A percentile compares a stretch with the other conserved stretches of the same genome.
These are phyloP conservation scores for Trogon melanurus DNA, from an alignment of 2,113 vertebrate species.

Conservation along the genomic window DNA sequence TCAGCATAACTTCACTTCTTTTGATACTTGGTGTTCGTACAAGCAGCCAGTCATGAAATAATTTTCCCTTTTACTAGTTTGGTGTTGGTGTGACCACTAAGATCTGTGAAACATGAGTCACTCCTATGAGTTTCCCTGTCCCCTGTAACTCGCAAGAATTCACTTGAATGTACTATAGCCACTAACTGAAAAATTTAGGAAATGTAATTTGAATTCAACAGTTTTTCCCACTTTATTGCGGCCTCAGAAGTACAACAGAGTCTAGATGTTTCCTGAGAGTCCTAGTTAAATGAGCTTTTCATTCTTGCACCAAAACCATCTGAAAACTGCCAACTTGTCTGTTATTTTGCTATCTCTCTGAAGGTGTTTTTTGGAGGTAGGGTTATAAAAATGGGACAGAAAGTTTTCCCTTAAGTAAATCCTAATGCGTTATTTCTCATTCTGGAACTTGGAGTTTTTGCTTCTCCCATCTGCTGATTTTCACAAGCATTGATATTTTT, in stretches of 20 bases:
- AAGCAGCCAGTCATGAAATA: not conserved
- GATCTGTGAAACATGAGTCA: not conserved
- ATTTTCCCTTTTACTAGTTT: not conserved
- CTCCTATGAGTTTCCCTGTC: not conserved
- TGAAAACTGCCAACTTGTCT: not conserved
- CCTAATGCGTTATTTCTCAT: not conserved
- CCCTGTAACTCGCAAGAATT: not conserved
- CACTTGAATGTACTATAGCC: not conserved
- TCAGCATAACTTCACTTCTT: not conserved
- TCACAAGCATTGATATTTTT: constrained; percentile 57
- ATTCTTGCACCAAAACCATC: not conserved
- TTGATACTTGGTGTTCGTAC: not conserved
- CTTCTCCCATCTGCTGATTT: constrained; percentile 57
- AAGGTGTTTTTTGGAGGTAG: not conserved
- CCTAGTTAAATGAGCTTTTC: not conserved
- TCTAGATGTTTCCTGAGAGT: not conserved
- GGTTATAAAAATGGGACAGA: not conserved
- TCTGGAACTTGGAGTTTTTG: constrained; percentile 33
- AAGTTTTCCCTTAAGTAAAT: constrained; percentile 5
- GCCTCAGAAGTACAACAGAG: not conserved
- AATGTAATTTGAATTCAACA: not conserved
- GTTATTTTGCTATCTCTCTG: not conserved
- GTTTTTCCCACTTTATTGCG: not conserved
- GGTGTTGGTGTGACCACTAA: not conserved
- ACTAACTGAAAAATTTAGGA: not conserved